Base-by-base conservation (phyloP, 2,888 invertebrate genomes). In the Drosophila kanekoi region DNA sequence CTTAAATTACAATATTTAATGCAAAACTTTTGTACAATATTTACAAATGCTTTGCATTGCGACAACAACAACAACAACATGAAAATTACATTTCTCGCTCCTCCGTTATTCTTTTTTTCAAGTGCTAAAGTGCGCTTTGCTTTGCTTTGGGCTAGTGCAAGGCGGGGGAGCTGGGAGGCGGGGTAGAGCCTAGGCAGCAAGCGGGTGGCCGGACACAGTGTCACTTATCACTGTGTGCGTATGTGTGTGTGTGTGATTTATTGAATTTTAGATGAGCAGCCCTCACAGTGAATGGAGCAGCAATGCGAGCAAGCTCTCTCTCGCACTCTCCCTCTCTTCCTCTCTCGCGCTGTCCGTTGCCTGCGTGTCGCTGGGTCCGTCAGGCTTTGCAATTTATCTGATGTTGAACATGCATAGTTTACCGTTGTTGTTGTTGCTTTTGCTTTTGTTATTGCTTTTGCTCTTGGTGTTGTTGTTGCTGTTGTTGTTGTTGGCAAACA, bases 341-440 rank as follows among this genome's bases (percentile, higher is more conserved):
- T 0, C 41, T 37, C 28, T 20, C 23, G 4, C 16, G n/a, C 20
- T 32, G 51, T 33, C 60, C 62, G 63, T 61, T 86, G 71, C 49
- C 87, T 87, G 87, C 82, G 73, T 81, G 87, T 84, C 77, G 51
- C 33, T 37, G 52, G 56, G 65, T 74, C 78, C 74, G 70, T 66
- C 77, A 72, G 72, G 74, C 72, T 72, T 77, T 79, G 80, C 82
- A 71, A 82, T 87, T 88, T 89, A 88, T 88, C 88, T 88, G 88
- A 88, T 88, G 79, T 85, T 78, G 72, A 89, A 89, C 90, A 89
- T 88, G 88, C 89, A 89, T 81, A 81, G 60, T 76, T 78, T 58
- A 62, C 47, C 18, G 47, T 35, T 16, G 37, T 56, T 57, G 37
- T 49, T 51, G 18, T 28, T 41, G n/a, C 18, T n/a, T 11, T 45